A percentile compares a stretch with the other conserved stretches of the same genome.
Conservation (phyloP, 2,888 invertebrate species). For the Melinaea marsaeus region DNA sequence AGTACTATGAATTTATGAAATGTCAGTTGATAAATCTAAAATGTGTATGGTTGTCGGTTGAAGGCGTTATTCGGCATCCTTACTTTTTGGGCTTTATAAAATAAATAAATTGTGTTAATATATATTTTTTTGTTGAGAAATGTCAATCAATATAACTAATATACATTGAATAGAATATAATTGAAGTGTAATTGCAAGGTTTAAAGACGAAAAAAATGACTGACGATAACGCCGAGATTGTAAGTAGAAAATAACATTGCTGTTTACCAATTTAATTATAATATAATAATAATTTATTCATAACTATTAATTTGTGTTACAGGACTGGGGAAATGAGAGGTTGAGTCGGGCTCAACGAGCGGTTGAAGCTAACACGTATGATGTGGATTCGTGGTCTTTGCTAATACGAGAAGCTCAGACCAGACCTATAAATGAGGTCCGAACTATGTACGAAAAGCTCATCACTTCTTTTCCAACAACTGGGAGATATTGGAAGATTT, state of each 20-base stretch:
- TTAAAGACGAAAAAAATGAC: slow-evolving; percentile 33
- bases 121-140: too few relatives aligned
- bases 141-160: too few relatives aligned
- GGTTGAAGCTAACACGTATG: slow-evolving; percentile 92
- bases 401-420: slow-evolving; percentile 95
- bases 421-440: slow-evolving; percentile 91
- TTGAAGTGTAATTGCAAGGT: neutral
- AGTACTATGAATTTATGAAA: neutral
- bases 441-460: slow-evolving; percentile 95
- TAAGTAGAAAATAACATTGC: slow-evolving; percentile 38
- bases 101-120: slow-evolving; percentile 5
- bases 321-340: slow-evolving; percentile 95
- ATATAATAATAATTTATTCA: neutral
- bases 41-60: neutral
- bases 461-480: slow-evolving; percentile 96
- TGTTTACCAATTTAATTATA: neutral
- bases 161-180: neutral
- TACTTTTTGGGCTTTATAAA: neutral
- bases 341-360: slow-evolving; percentile 89
- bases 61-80: neutral
- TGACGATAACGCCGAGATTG: slow-evolving; percentile 55
- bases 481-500: slow-evolving; percentile 99
- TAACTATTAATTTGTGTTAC: slow-evolving; percentile 12
- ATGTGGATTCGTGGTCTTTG: slow-evolving; percentile 98
- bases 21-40: neutral